Conservation (phyloP, 1,140 invertebrate genomes). For the Trichoplusia ni region DNA sequence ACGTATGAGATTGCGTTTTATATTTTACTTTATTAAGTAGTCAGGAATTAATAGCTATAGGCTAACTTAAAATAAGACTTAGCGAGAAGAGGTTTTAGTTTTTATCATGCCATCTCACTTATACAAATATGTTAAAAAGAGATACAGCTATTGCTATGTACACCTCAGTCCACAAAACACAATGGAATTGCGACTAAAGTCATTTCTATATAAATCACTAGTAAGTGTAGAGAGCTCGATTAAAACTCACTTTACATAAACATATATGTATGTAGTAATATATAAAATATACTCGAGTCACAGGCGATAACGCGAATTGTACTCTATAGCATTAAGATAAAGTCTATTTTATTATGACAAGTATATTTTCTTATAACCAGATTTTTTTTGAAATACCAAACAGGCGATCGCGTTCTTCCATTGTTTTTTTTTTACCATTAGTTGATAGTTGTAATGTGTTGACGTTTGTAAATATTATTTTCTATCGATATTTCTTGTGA, state of each 20-base stretch:
- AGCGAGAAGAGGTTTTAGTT: too few relatives aligned
- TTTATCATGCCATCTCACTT: too few relatives aligned
- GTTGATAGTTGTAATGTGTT: background rate
- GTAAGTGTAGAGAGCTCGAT: slow-evolving; percentile 5
- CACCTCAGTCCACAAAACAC: too few relatives aligned
- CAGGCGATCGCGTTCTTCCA: slow-evolving; percentile 15
- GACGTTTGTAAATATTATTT: slow-evolving; percentile 14
- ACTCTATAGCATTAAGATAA: background rate
- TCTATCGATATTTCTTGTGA: slow-evolving; percentile 16
- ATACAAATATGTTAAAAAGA: too few relatives aligned
- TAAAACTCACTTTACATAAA: too few relatives aligned
- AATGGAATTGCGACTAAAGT: too few relatives aligned
- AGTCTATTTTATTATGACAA: background rate
- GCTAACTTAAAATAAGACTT: too few relatives aligned
- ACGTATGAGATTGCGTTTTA: too few relatives aligned
- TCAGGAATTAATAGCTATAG: too few relatives aligned
- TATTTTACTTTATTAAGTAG: too few relatives aligned
- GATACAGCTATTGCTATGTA: too few relatives aligned
- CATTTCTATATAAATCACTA: slow-evolving; percentile 13
- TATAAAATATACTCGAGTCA: slow-evolving; percentile 22
- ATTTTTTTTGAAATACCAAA: background rate
- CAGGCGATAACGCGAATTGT: background rate
- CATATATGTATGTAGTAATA: too few relatives aligned
- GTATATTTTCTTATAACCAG: background rate
- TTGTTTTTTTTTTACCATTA: slow-evolving; percentile 13